phyloP scores from a whole-genome alignment of 1,140 invertebrate genomes.

The Zelostemma sp. region DNA sequence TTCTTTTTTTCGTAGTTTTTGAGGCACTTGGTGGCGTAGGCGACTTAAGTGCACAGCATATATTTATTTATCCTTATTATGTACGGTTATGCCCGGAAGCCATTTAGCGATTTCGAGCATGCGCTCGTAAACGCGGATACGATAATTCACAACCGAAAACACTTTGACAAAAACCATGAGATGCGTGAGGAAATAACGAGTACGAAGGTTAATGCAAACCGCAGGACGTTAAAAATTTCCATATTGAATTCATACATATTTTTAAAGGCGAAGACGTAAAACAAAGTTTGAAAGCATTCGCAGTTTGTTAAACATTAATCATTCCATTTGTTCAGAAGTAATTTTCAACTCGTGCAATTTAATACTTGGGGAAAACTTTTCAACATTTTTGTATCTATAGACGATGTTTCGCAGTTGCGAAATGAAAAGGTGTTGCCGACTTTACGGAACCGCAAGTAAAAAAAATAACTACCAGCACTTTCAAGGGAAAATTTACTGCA shows the following conservation, averaged over 20 bases:
- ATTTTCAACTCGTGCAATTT: no score
- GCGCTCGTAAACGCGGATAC: constrained; percentile 33
- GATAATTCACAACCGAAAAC: constrained; percentile 22
- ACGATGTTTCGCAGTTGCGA: neutral
- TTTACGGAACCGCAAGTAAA: neutral
- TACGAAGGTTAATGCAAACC: no score
- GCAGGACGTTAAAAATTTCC: no score
- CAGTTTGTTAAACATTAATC: neutral
- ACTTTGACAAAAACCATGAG: constrained; percentile 28
- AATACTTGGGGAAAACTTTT: no score
- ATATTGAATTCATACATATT: constrained; percentile 13
- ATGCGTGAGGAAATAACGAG: constrained; percentile 38
- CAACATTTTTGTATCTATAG: neutral
- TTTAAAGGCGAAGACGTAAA: constrained; percentile 20
- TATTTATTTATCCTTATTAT: constrained; percentile 46
- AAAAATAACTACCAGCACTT: neutral
- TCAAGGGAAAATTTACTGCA: neutral
- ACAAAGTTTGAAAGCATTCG: neutral
- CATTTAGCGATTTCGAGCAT: constrained; percentile 25
- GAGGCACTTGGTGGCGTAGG: constrained; percentile 8
- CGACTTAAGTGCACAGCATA: constrained; percentile 30
- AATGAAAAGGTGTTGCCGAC: neutral
- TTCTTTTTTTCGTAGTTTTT: neutral
- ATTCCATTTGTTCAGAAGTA: neutral
- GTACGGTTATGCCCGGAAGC: constrained; percentile 43